Evolutionary conservation across 2,888 invertebrate genomes (phyloP), one percentile per base, ranked within the genome.

Genomic region (Zootermopsis nevadensis): DNA sequence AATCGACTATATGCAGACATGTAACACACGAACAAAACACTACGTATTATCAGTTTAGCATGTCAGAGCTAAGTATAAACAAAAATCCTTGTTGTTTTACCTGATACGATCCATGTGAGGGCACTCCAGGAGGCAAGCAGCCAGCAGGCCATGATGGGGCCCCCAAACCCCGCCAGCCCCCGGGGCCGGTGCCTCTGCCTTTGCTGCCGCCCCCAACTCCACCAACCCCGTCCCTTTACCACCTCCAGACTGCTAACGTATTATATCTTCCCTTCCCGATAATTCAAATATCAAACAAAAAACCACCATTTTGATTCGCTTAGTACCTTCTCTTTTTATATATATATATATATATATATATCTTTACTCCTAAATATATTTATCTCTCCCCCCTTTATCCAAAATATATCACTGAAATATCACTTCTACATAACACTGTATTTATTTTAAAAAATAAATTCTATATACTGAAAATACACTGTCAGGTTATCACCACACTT

Each of bases 41-140:
- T 19, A 48, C n/a, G n/a, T n/a, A n/a, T n/a, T n/a, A n/a, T n/a
- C n/a, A n/a, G n/a, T n/a, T n/a, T n/a, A n/a, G n/a, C n/a, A n/a
- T n/a, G n/a, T n/a, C n/a, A n/a, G n/a, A 8, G 19, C 15, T 19
- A 48, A 48, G 3, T 15, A 48, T 3, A 42, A 48, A 48, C 3
- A 7, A 0, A 33, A 48, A 19, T 19, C 48, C n/a, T 15, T 12
- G 19, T 48, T 3, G 74, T 30, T 42, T 81, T 81, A 81, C 81
- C 81, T 81, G 81, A 69, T 31, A 53, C 72, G 12, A 81, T 69
- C 81, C 81, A 81, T 33, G 81, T 72, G 81, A 81, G 81, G 38
- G 55, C 38, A 69, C 77, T 77, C 77, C 89, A 89, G 88, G 89
- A 89, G 89, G 89, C 89, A 88, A 89, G 88, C 86, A 88, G 87